Base-by-base conservation (phyloP, 2,113 vertebrate species). In the Hippocampus barbouri region DNA sequence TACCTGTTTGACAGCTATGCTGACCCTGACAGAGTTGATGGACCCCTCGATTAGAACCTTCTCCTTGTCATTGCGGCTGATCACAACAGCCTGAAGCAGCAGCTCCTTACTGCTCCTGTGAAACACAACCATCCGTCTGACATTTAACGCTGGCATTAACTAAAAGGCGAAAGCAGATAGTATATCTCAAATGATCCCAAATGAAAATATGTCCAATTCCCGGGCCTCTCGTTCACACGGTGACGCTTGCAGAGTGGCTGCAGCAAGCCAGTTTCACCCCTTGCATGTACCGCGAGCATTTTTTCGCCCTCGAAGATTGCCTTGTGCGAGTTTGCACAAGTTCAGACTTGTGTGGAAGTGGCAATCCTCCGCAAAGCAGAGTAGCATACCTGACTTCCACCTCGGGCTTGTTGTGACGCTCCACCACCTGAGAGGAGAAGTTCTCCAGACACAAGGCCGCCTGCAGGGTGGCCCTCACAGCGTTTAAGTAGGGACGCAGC, bases 1-100 rank as follows among this genome's bases (percentile, higher is more conserved):
- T 71, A 99, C 97, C 96, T 99, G 97, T 79, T 99, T 99, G 84
- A 99, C 96, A 0, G 96, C 95, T 18, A 98, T 98, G 94, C 97
- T 99, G 93, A 99, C 95, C 10, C 97, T 93, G 73, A 99, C 97
- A 0, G 97, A 99, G 90, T 99, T 99, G 83, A 99, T 98, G 73
- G 97, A 99, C 53, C 97, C 97, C 82, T 99, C 97, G 0, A 99
- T 97, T 20, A 99, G 92, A 30, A 99, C 96, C 81, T 96, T 99
- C 89, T 99, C 97, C 85, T 98, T 98, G 71, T 99, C 97, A 8
- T 99, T 98, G 69, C 97, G 94, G 89, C 97, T 99, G 88, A 99
- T 96, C 75, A 98, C 94, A 82, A 98, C 96, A 0, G 96, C 97
- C 86, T 99, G 97, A 83, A 99, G 88, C 34, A 99, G 90, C 73